Evolutionary conservation across 2,888 invertebrate species (phyloP), one percentile per base, ranked within the genome.

Genomic region (Zelleria hepariella): DNA sequence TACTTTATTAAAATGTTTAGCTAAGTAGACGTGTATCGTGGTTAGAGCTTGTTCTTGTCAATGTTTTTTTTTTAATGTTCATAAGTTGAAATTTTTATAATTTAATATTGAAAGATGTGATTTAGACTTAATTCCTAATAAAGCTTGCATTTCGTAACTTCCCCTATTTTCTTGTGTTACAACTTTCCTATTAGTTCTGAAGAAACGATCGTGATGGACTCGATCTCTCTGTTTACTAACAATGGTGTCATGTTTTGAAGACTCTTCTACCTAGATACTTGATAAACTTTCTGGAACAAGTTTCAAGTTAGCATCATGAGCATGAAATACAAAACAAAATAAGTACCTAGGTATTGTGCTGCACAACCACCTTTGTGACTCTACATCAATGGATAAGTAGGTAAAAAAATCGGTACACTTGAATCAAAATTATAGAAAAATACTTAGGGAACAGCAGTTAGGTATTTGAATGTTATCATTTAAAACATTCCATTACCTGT

Each of bases 111-210:
- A 42, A 15, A 42, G 15, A 15, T 42, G 75, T 85, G 77, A 78
- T 80, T 78, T 83, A 83, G 86, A 88, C 85, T 87, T 83, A 86
- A 74, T 77, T 84, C 15, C 79, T 85, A 88, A 88, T 87, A 88
- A 87, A 87, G 87, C 88, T 88, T 87, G 85, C 80, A 74, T 80
- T 85, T 85, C 78, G 10, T 42, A 42, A 42, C 32, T 42, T 42
- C 15, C 32, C 26, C 32, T 42, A 15, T 42, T 42, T 42, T 42
- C 32, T 42, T 42, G 32, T n/a, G n/a, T n/a, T n/a, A n/a, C 32
- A 42, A 42, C 32, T 42, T 42, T 42, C 32, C 32, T 42, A 70
- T 68, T 67, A 71, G 71, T 69, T 64, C 62, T 60, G 58, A 60
- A 56, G 59, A 59, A 70, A 67, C 67, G 74, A 74, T 78, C 84